Base-by-base conservation (phyloP, 2,113 vertebrate genomes). In the Hemichromis elongatus region DNA sequence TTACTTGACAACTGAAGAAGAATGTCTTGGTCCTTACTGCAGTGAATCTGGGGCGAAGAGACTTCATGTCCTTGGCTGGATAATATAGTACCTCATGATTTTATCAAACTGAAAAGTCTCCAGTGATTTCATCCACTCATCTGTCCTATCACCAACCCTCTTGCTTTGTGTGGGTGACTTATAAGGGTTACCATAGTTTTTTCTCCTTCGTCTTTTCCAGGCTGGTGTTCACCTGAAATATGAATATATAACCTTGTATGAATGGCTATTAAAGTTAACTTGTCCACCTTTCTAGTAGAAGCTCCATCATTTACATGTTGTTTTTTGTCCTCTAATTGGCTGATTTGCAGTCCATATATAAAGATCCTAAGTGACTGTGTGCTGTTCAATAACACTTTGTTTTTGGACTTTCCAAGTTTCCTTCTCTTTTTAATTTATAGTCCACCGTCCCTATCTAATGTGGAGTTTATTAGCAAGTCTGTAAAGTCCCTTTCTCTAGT, bases 1-100 rank as follows among this genome's bases (percentile, higher is more conserved):
- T 90, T 37, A 83, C 56, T 81, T 85, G 80, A 42, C 5, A 42
- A 47, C 56, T 85, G 24, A 59, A 86, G 68, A 30, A 16, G 73
- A 45, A 77, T 19, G 55, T 86, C 63, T 83, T 55, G n/a, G 28
- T 50, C 82, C 88, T 91, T 82, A 88, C 82, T 68, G 92, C 86
- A 88, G 87, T 88, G 79, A 82, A 87, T 42, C 57, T 12, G 16
- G 61, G 79, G 9, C 19, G 33, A 89, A 82, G 50, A 3, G 28
- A 84, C 84, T 83, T 57, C 28, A 18, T 82, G 92, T 89, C 92
- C 92, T 94, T 95, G 92, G 86, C 66, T 88, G 66, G 88, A 83
- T 89, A 86, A 89, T 79, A 52, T 88, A 78, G 21, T 42, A 55
- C 35, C 37, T 83, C 80, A 37, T 66, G 52, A 45, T 89, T 81